These are phyloP conservation scores for Acanthaster planci DNA, from an alignment of 35 echinoderm and acorn worm species.

Conservation along the genomic window DNA sequence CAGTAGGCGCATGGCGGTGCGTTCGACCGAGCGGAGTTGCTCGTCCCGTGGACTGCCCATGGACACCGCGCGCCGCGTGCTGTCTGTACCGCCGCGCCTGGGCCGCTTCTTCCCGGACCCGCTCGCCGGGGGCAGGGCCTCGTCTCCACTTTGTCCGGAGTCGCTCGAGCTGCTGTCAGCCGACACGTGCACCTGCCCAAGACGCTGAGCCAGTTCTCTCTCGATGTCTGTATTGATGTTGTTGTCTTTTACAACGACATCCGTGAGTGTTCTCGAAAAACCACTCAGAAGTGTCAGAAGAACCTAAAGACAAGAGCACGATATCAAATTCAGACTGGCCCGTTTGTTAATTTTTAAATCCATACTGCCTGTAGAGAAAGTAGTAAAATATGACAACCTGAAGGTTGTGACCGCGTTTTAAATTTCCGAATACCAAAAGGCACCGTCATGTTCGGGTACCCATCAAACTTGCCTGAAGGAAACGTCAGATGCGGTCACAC, in stretches of 20 bases:
- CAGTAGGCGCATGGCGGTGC: conserved; percentile 30
- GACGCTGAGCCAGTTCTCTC: conserved; percentile 15
- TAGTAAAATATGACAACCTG: too few relatives aligned
- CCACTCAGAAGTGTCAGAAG: conserved; percentile 4
- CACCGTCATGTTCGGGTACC: too few relatives aligned
- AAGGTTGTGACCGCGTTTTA: too few relatives aligned
- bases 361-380: too few relatives aligned
- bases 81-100: neutral
- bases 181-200: neutral
- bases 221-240: conserved; percentile 12
- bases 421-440: too few relatives aligned
- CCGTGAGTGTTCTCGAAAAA: conserved; percentile 11
- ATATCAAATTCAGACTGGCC: too few relatives aligned
- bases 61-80: neutral
- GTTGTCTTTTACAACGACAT: conserved; percentile 35
- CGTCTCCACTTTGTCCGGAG: neutral
- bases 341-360: too few relatives aligned
- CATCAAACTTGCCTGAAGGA: too few relatives aligned
- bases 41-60: neutral
- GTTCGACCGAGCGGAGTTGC: conserved; percentile 19
- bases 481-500: too few relatives aligned
- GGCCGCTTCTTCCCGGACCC: conserved; percentile 5
- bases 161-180: conserved; percentile 12
- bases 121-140: neutral
- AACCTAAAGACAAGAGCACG: neutral